These are phyloP conservation scores for Vimba vimba DNA, from an alignment of 2,113 vertebrate species.

Conservation along the genomic window DNA sequence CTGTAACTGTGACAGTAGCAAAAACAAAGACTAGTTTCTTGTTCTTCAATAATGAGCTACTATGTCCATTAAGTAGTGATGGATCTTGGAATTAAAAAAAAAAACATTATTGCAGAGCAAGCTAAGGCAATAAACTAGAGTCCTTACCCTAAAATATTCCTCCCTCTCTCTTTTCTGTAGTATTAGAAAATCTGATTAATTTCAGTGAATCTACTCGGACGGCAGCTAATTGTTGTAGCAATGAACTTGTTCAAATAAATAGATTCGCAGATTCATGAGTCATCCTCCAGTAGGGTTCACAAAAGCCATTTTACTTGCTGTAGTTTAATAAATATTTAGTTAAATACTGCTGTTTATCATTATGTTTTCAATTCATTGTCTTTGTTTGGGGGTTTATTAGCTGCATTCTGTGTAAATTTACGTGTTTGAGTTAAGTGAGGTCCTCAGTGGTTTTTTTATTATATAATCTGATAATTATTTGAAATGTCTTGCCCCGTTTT, in stretches of 20 bases:
- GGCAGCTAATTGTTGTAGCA: conserved; percentile 10
- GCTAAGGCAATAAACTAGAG: not conserved
- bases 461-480: not conserved
- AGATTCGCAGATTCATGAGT: not conserved
- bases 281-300: not conserved
- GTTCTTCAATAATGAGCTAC: not conserved
- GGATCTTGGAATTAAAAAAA: not conserved
- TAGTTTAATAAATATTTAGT: conserved; percentile 27
- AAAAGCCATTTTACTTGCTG: conserved; percentile 12
- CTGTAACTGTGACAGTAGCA: not conserved
- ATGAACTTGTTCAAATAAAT: conserved; percentile 24
- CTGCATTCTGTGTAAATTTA: not conserved
- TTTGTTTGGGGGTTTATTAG: conserved; percentile 13
- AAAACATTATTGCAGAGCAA: not conserved
- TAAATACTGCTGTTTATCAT: not conserved
- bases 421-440: not conserved
- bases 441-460: not conserved
- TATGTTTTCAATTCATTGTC: not conserved
- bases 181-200: conserved; percentile 5
- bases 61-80: not conserved
- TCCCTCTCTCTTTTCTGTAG: not conserved
- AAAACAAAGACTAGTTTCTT: not conserved
- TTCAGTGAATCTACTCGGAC: not conserved
- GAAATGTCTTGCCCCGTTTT: not conserved
- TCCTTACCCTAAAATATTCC: not conserved